These are phyloP conservation scores for Parnassius mnemosyne DNA, from an alignment of 2,888 invertebrate species.

Conservation along the genomic window DNA sequence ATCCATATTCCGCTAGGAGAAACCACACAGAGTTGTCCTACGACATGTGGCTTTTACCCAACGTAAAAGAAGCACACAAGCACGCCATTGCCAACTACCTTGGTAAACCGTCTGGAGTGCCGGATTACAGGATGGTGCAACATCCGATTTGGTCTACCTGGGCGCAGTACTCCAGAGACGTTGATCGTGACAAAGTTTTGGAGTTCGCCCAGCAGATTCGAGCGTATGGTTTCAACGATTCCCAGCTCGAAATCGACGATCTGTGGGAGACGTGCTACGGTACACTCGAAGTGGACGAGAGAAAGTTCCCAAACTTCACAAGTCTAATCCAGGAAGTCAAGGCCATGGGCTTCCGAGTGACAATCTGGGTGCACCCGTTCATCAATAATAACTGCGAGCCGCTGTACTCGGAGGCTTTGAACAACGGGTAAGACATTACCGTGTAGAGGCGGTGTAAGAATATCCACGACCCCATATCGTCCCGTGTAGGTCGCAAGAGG, in stretches of 20 bases:
- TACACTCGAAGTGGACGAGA: conserved; percentile 84
- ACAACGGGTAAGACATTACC: conserved; percentile 66
- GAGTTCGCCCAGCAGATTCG: conserved; percentile 84
- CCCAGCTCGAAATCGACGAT: conserved; percentile 93
- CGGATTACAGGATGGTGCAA: conserved; percentile 84
- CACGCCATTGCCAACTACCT: conserved; percentile 82
- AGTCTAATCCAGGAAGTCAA: conserved; percentile 82
- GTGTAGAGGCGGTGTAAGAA: too few species aligned
- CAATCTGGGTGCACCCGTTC: conserved; percentile 94
- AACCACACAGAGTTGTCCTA: conserved; percentile 75
- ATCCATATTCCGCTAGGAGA: conserved; percentile 74
- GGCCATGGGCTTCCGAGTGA: conserved; percentile 84
- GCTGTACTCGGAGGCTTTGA: conserved; percentile 78
- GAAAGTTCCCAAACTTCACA: conserved; percentile 86
- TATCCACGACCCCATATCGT: too few species aligned
- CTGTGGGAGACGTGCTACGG: conserved; percentile 94
- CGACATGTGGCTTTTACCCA: conserved; percentile 79
- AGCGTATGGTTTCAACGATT: conserved; percentile 82
- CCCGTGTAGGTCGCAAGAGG: too few species aligned
- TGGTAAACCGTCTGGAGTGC: conserved; percentile 82
- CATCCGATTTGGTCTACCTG: conserved; percentile 95
- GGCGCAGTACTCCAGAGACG: conserved; percentile 84
- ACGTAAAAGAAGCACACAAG: conserved; percentile 82
- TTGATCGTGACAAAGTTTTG: conserved; percentile 82
- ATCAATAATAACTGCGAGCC: conserved; percentile 86